Base-by-base conservation (phyloP, 1,140 invertebrate species). In the Mylabris phalerata region DNA sequence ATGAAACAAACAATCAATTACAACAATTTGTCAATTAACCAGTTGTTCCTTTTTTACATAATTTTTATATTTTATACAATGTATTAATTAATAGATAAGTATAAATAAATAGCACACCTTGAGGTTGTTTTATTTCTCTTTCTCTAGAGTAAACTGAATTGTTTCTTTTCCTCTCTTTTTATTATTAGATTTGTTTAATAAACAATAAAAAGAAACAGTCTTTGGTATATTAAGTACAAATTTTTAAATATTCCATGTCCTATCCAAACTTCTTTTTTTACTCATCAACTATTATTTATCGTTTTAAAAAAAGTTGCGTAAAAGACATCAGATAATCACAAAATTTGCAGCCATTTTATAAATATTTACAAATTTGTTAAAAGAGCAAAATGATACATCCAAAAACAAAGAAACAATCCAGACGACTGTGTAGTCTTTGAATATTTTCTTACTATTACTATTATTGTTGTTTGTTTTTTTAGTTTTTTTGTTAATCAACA, bases 171-270 rank as follows among this genome's bases (percentile, higher is more conserved):
- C 25, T 27, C 27, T 54, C 51, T 5, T 19, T 19, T 32, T 7
- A 32, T 4, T 7, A 32, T 7, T 5, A 32, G 32, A 32, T 4
- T 32, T 32, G 32, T 32, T 32, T 39, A 9, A 50, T 1, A 50
- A 25, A 55, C 48, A 13, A 9, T 47, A 60, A 54, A 50, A 59
- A 50, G 41, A 48, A 60, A 50, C 59, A 61, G 59, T 61, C 59
- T 61, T 61, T 61, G 59, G 59, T 61, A 61, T 49, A 47, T 61
- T 61, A 61, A 61, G 59, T 61, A 61, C 59, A 61, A 57, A 40
- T 55, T 50, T 50, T 55, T 50, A 47, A 46, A 50, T 32, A 39
- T 41, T 42, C 32, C 40, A 11, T 3, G 50, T 10, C 6, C 26
- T 32, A 32, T 11, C 24, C 39, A 50, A 42, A 40, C 6, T 41